Conservation (phyloP, 2,888 invertebrate species). For the Machimus atricapillus region DNA sequence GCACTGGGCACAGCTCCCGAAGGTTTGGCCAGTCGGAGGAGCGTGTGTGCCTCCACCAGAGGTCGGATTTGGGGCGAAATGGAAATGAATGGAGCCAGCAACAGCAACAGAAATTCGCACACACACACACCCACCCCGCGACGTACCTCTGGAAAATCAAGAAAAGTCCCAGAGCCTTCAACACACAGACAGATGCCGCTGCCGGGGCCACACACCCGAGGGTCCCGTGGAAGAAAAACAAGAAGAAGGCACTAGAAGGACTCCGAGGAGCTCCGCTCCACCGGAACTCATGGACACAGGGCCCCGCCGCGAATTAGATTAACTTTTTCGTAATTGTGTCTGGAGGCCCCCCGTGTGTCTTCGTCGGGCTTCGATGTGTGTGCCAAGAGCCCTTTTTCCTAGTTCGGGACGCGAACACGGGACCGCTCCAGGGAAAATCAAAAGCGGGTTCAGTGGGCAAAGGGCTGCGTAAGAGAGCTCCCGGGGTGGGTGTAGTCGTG, state of each 20-base stretch:
- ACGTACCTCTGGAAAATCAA: not conserved
- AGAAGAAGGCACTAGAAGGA: not conserved
- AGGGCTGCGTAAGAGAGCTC: not conserved
- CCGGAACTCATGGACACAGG: not conserved
- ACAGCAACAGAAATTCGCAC: not conserved
- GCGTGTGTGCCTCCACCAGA: not conserved
- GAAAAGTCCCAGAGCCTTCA: not conserved
- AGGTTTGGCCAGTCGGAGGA: not conserved
- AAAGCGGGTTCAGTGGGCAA: not conserved
- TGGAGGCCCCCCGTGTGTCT: not conserved
- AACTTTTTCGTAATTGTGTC: conserved; percentile 34
- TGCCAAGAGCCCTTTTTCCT: not conserved
- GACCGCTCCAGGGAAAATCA: not conserved
- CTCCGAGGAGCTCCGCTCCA: not conserved
- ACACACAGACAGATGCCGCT: not conserved
- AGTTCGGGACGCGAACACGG: not conserved
- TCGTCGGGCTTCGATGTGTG: not conserved
- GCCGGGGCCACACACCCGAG: not conserved
- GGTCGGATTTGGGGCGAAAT: not conserved
- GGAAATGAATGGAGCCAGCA: conserved; percentile 18
- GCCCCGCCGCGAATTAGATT: conserved; percentile 1
- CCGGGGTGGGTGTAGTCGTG: not conserved
- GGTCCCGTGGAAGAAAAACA: not conserved
- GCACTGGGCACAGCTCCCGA: not conserved
- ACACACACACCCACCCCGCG: not conserved